Conservation (phyloP, 2,888 invertebrate species). For the Fragum fragum region DNA sequence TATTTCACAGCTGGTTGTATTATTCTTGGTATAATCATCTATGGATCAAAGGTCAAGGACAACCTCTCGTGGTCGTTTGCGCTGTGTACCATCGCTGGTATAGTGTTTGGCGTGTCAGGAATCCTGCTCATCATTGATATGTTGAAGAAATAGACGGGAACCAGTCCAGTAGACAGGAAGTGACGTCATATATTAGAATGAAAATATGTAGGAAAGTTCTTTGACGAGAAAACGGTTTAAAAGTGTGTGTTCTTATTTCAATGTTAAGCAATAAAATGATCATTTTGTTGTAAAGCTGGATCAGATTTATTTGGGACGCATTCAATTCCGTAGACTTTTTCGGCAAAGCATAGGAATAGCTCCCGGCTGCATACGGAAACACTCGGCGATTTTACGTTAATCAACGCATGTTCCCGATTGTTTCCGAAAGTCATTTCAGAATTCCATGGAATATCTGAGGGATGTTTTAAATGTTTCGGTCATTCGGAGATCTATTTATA, state of each 20-base stretch:
- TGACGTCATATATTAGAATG: constrained; percentile 5
- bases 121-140: constrained; percentile 69
- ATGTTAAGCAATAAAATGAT: neutral
- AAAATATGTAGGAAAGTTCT: neutral
- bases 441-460: no score
- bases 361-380: no score
- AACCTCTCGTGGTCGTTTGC: constrained; percentile 76
- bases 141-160: constrained; percentile 52
- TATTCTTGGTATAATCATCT: constrained; percentile 74
- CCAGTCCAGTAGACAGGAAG: constrained; percentile 9
- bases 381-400: no score
- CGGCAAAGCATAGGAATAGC: no score
- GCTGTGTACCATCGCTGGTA: constrained; percentile 70
- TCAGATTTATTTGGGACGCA: neutral
- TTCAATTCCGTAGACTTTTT: neutral
- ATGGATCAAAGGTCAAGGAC: constrained; percentile 63
- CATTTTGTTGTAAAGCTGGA: neutral
- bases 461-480: no score
- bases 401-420: no score
- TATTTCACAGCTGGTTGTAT: constrained; percentile 72
- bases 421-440: no score
- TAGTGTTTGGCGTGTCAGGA: constrained; percentile 71
- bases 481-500: no score
- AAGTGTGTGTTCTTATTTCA: neutral
- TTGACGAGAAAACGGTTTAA: neutral